phyloP scores from a whole-genome alignment of 2,113 vertebrate species.

The Lasiurus borealis region DNA sequence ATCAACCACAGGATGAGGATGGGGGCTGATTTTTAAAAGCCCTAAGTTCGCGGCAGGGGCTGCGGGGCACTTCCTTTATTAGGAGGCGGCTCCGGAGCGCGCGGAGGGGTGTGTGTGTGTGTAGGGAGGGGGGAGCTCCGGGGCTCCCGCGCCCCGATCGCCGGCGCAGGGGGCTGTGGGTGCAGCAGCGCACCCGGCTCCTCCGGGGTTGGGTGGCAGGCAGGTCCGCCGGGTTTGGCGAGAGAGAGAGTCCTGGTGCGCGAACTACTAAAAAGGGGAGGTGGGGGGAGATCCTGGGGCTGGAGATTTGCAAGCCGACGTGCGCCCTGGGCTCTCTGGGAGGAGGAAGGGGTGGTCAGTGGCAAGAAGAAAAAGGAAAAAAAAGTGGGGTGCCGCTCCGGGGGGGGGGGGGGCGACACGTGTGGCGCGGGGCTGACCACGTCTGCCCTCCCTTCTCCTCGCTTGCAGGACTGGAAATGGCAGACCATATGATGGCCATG shows the following conservation, averaged over 20 bases:
- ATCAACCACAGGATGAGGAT: constrained; percentile 76
- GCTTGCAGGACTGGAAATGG: constrained; percentile 91
- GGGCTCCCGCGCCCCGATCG: background rate
- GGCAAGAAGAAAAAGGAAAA: too few relatives aligned
- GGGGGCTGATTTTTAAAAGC: constrained; percentile 76
- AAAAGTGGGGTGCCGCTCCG: too few relatives aligned
- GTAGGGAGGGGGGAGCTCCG: too few relatives aligned
- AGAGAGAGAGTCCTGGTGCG: too few relatives aligned
- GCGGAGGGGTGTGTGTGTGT: constrained; percentile 51
- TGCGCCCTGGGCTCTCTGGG: too few relatives aligned
- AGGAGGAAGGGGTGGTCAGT: too few relatives aligned
- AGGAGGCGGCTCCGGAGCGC: constrained; percentile 66
- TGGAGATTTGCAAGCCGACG: too few relatives aligned
- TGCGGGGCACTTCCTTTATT: constrained; percentile 80
- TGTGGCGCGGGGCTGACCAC: constrained; percentile 64
- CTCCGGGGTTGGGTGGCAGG: too few relatives aligned
- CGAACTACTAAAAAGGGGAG: too few relatives aligned
- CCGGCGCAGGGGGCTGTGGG: constrained; percentile 70
- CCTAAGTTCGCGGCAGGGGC: constrained; percentile 85
- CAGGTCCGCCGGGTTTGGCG: too few relatives aligned
- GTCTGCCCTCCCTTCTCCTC: constrained; percentile 62
- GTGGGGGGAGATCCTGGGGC: too few relatives aligned
- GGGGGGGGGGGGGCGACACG: constrained; percentile 71
- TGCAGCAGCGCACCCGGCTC: too few relatives aligned
- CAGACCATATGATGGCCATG: constrained; percentile 95